Evolutionary conservation across 1,140 invertebrate genomes (phyloP), one percentile per base, ranked within the genome.

Genomic region (Odontomachus brunneus): DNA sequence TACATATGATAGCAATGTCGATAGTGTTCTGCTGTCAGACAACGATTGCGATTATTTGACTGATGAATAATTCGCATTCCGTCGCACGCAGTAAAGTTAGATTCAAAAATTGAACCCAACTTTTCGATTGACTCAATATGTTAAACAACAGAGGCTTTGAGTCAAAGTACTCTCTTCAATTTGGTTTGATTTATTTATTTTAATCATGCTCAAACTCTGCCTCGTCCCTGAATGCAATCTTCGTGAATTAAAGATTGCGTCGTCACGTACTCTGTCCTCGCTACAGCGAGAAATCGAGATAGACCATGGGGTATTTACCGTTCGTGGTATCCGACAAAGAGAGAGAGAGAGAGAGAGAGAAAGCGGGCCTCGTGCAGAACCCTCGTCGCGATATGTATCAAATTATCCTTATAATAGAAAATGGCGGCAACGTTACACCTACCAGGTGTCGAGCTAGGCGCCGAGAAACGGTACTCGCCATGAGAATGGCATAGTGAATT

Each of bases 401-500:
- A 94, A 94, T 94, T 94, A 94, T 94, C 87, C 86, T 92, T 91
- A 93, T 94, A 94, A 94, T 94, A 90, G 90, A 92, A 93, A 92
- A 94, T 94, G 92, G 93, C 92, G 91, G 93, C 93, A 94, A 94
- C 93, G 89, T 93, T 91, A 94, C 93, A 94, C 93, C 93, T 93
- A 93, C 91, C 89, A 93, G 93, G 93, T 93, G 93, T 93, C 90
- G 89, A 88, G 72, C 81, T 67, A 89, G 80, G 71, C 84, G 88
- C 72, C 87, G 82, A 91, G 87, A 88, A 90, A 91, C 86, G 88
- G 75, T 89, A 83, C 75, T 78, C 75, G 82, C 71, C 87, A 90
- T 72, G 84, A 90, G 91, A 90, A 89, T 89, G 86, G 90, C 85
- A 93, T 91, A 90, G 92, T 93, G 92, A 89, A 91, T 94, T 90